Evolutionary conservation across 2,113 vertebrate genomes (phyloP).

Genomic region (Pterocles burchelli): DNA sequence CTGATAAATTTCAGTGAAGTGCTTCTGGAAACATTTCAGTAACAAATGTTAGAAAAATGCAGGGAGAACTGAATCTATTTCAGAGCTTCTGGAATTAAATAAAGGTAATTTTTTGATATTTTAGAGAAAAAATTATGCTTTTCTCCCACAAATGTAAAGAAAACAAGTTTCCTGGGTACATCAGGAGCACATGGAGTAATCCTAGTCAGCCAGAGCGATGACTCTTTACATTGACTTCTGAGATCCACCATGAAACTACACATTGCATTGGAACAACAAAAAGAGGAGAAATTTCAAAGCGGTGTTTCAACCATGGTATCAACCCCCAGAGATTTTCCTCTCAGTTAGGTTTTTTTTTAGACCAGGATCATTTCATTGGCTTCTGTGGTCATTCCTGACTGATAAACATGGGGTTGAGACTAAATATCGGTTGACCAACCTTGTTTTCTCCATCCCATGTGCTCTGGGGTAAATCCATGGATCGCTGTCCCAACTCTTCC

Average conservation of each 20-base stretch:
- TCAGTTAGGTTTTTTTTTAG: not conserved
- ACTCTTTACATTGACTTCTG: not conserved
- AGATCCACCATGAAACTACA: not conserved
- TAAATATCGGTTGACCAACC: not conserved
- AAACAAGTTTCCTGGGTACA: not conserved
- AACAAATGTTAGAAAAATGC: not conserved
- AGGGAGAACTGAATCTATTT: not conserved
- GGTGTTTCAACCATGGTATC: not conserved
- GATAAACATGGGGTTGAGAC: not conserved
- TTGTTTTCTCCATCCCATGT: not conserved
- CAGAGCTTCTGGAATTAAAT: not conserved
- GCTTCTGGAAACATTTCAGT: not conserved
- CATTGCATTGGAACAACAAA: not conserved
- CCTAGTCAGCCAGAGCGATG: not conserved
- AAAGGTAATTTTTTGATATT: not conserved
- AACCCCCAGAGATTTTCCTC: not conserved
- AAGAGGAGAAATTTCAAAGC: not conserved
- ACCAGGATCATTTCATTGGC: not conserved
- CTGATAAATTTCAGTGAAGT: not conserved
- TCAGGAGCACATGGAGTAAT: not conserved
- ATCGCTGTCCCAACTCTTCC: not conserved
- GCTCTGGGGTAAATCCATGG: not conserved
- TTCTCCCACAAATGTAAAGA: not conserved
- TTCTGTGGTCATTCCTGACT: not conserved
- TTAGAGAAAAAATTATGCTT: not conserved